A percentile compares a stretch with the other conserved stretches of the same genome.
phyloP scores from a whole-genome alignment of 2,797 vertebrate species.

The Xiphorhynchus erythropygius region DNA sequence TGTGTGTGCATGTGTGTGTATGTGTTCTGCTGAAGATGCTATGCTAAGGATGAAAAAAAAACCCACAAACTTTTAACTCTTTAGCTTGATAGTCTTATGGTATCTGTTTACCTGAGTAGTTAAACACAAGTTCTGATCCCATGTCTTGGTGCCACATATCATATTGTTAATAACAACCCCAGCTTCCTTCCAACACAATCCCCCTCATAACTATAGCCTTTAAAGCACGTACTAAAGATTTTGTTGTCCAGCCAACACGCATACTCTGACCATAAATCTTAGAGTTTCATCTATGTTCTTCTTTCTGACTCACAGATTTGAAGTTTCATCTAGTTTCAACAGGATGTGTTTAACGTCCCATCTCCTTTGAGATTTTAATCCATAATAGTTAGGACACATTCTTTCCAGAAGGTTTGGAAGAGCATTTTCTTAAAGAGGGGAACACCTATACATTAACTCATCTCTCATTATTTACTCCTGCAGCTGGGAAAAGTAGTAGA shows the following conservation, averaged over 20 bases:
- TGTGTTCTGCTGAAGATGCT: background rate
- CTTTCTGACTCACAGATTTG: background rate
- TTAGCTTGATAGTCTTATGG: background rate
- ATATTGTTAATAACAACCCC: background rate
- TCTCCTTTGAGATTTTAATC: background rate
- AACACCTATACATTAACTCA: background rate
- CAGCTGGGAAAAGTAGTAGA: background rate
- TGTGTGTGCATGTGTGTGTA: no score
- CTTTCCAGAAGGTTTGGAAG: background rate
- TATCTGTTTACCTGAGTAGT: background rate
- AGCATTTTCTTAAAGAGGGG: background rate
- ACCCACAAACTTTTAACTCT: background rate
- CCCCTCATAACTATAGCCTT: rapidly evolving
- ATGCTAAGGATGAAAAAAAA: background rate
- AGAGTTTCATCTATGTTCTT: background rate
- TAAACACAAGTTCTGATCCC: background rate
- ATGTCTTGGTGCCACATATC: background rate
- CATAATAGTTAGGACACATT: background rate
- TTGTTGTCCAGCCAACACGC: background rate
- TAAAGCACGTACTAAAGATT: background rate
- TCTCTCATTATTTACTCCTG: background rate
- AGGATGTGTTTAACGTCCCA: background rate
- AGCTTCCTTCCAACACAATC: background rate
- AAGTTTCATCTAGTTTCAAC: background rate
- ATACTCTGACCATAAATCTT: background rate